These are phyloP conservation scores for Gambusia holbrooki DNA, from an alignment of 2,113 vertebrate species.

Conservation along the genomic window DNA sequence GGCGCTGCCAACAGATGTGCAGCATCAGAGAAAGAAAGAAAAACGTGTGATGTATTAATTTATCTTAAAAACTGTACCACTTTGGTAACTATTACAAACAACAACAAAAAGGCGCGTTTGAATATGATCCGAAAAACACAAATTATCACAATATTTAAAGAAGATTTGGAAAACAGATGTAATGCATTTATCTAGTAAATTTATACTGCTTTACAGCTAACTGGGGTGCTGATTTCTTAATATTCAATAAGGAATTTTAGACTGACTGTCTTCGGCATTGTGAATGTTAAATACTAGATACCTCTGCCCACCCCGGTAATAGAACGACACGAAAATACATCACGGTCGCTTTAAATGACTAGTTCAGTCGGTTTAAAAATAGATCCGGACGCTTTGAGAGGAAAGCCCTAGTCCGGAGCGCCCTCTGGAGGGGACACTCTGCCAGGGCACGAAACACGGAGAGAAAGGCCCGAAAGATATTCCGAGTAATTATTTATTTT, in stretches of 20 bases:
- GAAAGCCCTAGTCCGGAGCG: slow-evolving; percentile 56
- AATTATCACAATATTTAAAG: too few species aligned
- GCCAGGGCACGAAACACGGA: slow-evolving; percentile 1
- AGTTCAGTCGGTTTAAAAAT: slow-evolving; percentile 64
- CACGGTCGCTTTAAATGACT: slow-evolving; percentile 65
- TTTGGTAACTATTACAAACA: too few species aligned
- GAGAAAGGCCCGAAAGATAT: too few species aligned
- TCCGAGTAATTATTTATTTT: too few species aligned
- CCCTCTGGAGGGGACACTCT: slow-evolving; percentile 57
- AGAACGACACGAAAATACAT: slow-evolving; percentile 61
- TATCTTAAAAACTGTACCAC: too few species aligned
- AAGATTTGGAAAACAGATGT: too few species aligned
- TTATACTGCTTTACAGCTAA: background rate
- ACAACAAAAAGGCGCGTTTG: too few species aligned
- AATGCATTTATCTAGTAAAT: too few species aligned
- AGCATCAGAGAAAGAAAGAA: background rate
- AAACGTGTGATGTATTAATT: too few species aligned
- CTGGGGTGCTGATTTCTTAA: background rate
- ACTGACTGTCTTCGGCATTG: background rate
- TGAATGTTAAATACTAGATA: background rate
- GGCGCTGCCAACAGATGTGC: too few species aligned
- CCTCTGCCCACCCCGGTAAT: slow-evolving; percentile 24
- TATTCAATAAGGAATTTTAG: background rate
- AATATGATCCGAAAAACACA: too few species aligned
- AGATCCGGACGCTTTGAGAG: slow-evolving; percentile 48